phyloP scores from a whole-genome alignment of 2,888 invertebrate species.

The Aelia acuminata region DNA sequence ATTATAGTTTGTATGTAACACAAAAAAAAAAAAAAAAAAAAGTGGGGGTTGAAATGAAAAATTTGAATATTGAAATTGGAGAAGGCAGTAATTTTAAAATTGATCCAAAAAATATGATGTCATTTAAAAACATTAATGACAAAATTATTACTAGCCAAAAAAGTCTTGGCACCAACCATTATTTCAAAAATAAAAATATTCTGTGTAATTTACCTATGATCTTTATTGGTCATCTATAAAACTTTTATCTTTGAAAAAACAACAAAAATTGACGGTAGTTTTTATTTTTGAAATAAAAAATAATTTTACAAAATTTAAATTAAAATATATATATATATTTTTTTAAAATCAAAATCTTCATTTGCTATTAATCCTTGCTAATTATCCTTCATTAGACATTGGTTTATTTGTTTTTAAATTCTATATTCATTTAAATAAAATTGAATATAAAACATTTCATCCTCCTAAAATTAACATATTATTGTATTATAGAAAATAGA shows the following conservation, averaged over 20 bases:
- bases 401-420: too few relatives aligned
- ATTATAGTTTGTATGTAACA: conserved; percentile 10
- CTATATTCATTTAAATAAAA: not conserved
- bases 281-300: not conserved
- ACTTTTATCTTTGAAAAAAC: not conserved
- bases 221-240: not conserved
- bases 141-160: not conserved
- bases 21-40: not conserved
- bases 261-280: not conserved
- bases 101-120: not conserved
- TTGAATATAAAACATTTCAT: not conserved
- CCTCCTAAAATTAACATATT: not conserved
- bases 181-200: not conserved
- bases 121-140: not conserved
- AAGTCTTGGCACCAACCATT: not conserved
- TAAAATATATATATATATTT: not conserved
- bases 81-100: not conserved
- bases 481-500: not conserved
- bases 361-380: not conserved
- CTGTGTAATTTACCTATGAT: not conserved
- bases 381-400: too few relatives aligned
- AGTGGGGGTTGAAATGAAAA: not conserved
- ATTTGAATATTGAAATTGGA: too few relatives aligned
- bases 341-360: not conserved
- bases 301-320: not conserved